A percentile compares a stretch with the other conserved stretches of the same genome.
These are phyloP conservation scores for Temnothorax unifasciatus DNA, from an alignment of 2,888 invertebrate species.

Conservation along the genomic window DNA sequence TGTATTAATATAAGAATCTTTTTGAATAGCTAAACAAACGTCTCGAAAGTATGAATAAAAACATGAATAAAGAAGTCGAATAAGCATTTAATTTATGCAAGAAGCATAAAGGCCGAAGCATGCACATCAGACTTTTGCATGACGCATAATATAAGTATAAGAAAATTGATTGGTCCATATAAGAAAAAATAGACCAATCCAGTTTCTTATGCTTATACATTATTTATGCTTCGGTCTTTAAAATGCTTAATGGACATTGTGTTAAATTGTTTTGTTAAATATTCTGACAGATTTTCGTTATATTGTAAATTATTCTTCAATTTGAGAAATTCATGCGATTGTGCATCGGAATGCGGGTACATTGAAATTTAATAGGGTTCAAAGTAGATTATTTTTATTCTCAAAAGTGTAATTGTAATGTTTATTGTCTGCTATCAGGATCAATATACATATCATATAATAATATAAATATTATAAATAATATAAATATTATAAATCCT, in stretches of 20 bases:
- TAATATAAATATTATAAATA: no score
- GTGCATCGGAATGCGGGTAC: background rate
- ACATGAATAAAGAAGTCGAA: background rate
- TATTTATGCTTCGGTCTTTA: no score
- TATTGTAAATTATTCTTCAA: background rate
- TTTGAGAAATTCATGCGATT: background rate
- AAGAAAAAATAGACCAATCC: no score
- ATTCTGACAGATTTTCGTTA: background rate
- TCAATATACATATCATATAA: background rate
- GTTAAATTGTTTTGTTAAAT: background rate
- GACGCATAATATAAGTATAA: no score
- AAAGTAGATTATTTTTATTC: background rate
- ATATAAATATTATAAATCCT: no score
- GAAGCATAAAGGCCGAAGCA: no score
- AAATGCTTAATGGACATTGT: background rate
- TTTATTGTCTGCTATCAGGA: background rate
- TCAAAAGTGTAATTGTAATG: background rate
- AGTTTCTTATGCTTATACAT: no score
- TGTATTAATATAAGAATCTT: background rate
- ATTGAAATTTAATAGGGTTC: background rate
- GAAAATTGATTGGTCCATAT: no score
- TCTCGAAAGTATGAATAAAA: background rate
- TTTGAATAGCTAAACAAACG: background rate
- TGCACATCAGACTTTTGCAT: no score
- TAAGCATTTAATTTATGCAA: background rate